A percentile compares a stretch with the other conserved stretches of the same genome.
Evolutionary conservation across 2,888 invertebrate genomes (phyloP).

Genomic region (Chaetogeoica ovagalla): DNA sequence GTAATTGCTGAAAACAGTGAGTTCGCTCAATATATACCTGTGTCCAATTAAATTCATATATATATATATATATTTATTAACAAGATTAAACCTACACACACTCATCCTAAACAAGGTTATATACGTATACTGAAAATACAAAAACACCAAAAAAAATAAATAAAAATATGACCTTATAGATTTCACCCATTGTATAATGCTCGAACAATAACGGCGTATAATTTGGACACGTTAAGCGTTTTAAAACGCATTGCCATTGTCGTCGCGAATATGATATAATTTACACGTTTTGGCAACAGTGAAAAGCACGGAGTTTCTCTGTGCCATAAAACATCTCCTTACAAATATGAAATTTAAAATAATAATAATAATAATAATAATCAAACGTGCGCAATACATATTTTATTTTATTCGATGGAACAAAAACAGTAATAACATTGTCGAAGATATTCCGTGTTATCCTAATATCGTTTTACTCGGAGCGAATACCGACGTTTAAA

Average conservation of each 20-base stretch:
- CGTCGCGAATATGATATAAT: slow-evolving; percentile 1
- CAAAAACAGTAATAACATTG: neutral
- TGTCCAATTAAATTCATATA: neutral
- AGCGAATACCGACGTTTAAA: neutral
- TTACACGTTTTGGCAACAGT: neutral
- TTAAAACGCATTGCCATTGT: slow-evolving; percentile 1
- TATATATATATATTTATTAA: neutral
- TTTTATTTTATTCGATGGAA: neutral
- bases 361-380: neutral
- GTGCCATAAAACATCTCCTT: neutral
- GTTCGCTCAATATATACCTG: neutral
- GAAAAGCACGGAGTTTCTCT: neutral
- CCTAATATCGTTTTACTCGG: neutral
- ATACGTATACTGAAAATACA: neutral
- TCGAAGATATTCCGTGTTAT: neutral
- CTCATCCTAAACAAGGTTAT: slow-evolving; percentile 26
- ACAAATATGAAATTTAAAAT: neutral
- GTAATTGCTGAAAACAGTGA: no score
- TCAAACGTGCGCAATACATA: neutral
- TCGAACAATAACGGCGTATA: slow-evolving; percentile 24
- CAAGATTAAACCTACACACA: neutral
- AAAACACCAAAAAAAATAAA: slow-evolving; percentile 1
- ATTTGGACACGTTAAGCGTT: slow-evolving; percentile 16
- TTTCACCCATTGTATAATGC: neutral
- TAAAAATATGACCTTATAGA: slow-evolving; percentile 27